Percentiles rank a stretch among this genome's conserved stretches.
Conservation (phyloP, 2,113 vertebrate species). For the Urocitellus parryii region DNA sequence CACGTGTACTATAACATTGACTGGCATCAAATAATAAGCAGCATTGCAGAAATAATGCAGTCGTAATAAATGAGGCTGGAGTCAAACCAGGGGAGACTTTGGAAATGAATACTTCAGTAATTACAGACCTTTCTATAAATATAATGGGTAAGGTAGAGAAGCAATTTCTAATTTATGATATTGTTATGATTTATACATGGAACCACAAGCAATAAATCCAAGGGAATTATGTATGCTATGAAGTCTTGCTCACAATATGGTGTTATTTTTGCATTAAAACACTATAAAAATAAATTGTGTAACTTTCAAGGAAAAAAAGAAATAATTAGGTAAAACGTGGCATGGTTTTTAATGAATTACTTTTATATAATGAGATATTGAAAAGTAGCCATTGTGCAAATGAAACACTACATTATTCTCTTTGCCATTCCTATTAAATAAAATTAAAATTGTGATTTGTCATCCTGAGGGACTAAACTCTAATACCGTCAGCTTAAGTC, state of each 20-base stretch:
- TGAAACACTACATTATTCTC: background rate
- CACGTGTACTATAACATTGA: background rate
- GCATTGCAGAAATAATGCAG: conserved; percentile 55
- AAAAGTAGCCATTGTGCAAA: background rate
- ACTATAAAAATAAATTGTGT: conserved; percentile 72
- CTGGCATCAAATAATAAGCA: conserved; percentile 55
- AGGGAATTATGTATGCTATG: conserved; percentile 67
- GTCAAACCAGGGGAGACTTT: conserved; percentile 36
- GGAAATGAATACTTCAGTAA: conserved; percentile 59
- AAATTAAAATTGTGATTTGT: background rate
- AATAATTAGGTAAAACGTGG: conserved; percentile 16
- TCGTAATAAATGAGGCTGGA: conserved; percentile 71
- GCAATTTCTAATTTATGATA: conserved; percentile 75
- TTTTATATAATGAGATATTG: background rate
- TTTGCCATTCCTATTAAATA: background rate
- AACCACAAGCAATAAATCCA: conserved; percentile 70
- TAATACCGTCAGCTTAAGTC: background rate
- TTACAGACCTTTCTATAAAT: conserved; percentile 70
- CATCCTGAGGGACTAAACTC: too few species aligned
- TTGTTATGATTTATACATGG: conserved; percentile 63
- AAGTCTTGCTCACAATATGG: conserved; percentile 52
- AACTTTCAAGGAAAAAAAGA: conserved; percentile 20
- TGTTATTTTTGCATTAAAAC: conserved; percentile 69
- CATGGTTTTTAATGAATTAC: background rate
- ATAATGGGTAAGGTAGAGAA: conserved; percentile 72